A percentile compares a stretch with the other conserved stretches of the same genome.
Conservation (phyloP, 2,113 vertebrate species). For the Mesoclemmys tuberculata region DNA sequence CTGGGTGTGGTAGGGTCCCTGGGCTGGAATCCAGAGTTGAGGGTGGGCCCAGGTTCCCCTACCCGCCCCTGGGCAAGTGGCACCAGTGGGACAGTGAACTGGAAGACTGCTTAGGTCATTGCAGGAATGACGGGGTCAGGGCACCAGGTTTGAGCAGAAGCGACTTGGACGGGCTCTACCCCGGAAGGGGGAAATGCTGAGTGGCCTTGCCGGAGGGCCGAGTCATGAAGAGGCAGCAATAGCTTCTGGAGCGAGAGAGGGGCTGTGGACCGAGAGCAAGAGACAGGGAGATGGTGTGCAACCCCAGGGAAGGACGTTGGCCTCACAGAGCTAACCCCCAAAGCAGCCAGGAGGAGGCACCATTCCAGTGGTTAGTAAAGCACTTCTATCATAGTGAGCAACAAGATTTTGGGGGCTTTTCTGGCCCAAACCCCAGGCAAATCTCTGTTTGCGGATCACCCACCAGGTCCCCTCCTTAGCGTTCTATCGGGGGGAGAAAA, state of each 20-base stretch:
- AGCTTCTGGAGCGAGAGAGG: neutral
- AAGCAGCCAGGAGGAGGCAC: neutral
- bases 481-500: accelerated
- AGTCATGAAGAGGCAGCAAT: neutral
- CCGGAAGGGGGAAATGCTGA: neutral
- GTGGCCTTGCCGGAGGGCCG: neutral
- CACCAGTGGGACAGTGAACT: neutral
- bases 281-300: neutral
- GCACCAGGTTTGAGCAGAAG: neutral
- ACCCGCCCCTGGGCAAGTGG: neutral
- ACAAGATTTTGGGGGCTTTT: accelerated
- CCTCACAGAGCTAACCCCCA: neutral
- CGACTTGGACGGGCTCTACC: neutral
- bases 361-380: neutral
- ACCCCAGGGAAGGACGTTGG: neutral
- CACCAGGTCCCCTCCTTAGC: neutral
- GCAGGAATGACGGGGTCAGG: too few species aligned
- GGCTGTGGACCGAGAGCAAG: neutral
- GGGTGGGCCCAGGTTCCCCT: neutral
- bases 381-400: neutral
- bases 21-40: neutral
- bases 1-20: neutral
- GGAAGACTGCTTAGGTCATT: neutral
- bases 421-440: neutral
- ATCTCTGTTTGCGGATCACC: neutral